Conservation (phyloP, 2,797 vertebrate species). For the Acipenser oxyrinchus region DNA sequence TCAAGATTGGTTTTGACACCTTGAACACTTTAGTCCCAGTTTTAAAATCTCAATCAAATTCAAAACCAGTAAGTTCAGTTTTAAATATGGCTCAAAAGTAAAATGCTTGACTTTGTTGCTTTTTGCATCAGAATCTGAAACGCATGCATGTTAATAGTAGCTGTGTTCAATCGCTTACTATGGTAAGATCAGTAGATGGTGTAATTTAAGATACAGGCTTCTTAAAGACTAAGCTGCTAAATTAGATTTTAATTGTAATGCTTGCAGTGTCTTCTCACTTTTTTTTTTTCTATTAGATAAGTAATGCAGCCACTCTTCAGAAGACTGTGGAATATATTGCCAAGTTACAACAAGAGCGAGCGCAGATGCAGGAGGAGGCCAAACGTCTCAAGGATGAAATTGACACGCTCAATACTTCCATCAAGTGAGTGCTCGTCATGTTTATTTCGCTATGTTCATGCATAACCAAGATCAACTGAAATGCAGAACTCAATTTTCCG, state of each 20-base stretch:
- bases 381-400: constrained; percentile 83
- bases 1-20: constrained; percentile 82
- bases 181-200: no score
- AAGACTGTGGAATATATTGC: constrained; percentile 92
- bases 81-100: no score
- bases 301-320: constrained; percentile 81
- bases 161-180: no score
- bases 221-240: no score
- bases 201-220: no score
- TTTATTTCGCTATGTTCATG: background rate
- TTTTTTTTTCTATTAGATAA: constrained; percentile 58
- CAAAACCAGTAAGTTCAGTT: constrained; percentile 51
- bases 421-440: constrained; percentile 58
- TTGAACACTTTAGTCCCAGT: constrained; percentile 77
- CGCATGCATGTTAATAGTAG: no score
- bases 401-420: constrained; percentile 84
- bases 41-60: constrained; percentile 67
- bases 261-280: background rate
- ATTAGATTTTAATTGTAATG: background rate
- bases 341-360: constrained; percentile 91
- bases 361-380: constrained; percentile 82
- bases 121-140: no score
- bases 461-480: background rate
- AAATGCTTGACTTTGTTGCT: no score
- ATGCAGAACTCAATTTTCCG: no score